These are phyloP conservation scores for Bufotes viridis DNA, from an alignment of 2,797 vertebrate species.

Conservation along the genomic window DNA sequence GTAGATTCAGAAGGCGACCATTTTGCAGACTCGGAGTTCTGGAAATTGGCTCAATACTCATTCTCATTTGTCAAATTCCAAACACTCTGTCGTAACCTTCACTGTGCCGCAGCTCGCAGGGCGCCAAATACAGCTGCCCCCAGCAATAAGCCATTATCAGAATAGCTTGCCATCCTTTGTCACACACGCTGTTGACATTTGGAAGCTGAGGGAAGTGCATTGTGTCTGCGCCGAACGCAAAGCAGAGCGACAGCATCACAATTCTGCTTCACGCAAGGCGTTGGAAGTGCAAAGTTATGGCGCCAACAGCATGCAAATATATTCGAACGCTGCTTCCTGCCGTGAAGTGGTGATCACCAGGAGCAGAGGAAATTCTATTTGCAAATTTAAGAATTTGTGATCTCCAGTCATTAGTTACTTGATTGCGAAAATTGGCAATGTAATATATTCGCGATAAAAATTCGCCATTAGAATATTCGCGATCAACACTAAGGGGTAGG, in stretches of 20 bases:
- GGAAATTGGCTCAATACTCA: constrained; percentile 33
- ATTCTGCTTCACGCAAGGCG: not conserved
- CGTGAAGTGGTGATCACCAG: no score
- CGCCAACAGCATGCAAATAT: not conserved
- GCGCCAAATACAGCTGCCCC: not conserved
- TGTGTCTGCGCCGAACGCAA: not conserved
- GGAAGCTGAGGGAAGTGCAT: not conserved
- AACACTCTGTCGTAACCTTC: constrained; percentile 35
- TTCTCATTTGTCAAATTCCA: constrained; percentile 49
- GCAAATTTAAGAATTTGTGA: no score
- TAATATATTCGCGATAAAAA: no score
- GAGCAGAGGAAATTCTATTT: not conserved
- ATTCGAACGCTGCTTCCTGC: not conserved
- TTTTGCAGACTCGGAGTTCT: constrained; percentile 41
- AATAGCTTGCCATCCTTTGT: constrained; percentile 42
- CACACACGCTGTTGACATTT: constrained; percentile 42
- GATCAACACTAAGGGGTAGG: no score
- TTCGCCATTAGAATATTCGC: no score
- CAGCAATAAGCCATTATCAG: constrained; percentile 44
- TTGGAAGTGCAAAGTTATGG: not conserved
- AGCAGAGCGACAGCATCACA: not conserved
- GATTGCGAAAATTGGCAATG: no score
- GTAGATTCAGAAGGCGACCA: constrained; percentile 41
- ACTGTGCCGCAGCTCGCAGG: not conserved
- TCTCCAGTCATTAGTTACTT: no score